Base-by-base conservation (phyloP, 2,113 vertebrate species). In the Stegastes partitus region DNA sequence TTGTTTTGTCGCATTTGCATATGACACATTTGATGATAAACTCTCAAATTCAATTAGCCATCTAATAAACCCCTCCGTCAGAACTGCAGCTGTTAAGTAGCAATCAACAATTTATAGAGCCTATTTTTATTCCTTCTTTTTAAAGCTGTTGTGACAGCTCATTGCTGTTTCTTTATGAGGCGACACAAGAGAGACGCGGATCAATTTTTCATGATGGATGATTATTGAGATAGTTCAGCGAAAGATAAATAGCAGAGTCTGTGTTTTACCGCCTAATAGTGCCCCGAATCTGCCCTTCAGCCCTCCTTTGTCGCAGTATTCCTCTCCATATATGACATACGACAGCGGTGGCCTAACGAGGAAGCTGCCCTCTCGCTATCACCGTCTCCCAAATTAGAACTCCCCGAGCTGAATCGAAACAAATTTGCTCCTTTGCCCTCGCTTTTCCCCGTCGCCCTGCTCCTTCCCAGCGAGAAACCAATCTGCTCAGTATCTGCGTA, bases 321-420 rank as follows among this genome's bases (percentile, higher is more conserved):
- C 23, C 23, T 23, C 16, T 57, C 34, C 26, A 22, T 2, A 47
- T 57, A 50, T 42, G 39, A 39, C 61, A 39, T 84, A n/a, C n/a
- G 83, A 84, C 87, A 75, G 64, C 77, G 81, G 90, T 70, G 82
- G 47, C 74, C 68, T 87, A 89, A 91, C 55, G 28, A 82, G 83
- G 71, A 77, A 47, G 54, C 56, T 71, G 16, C 44, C 58, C 55
- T 64, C 67, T 64, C 21, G 51, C 72, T 47, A 49, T 74, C 64
- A 2, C 65, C 76, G 45, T 42, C 42, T 59, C 45, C 69, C 18
- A 83, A 77, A 81, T 82, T 57, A 23, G 18, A 21, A 45, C 42
- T 64, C 28, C 25, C 62, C 1, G 9, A 70, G 53, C 57, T 21
- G 64, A 77, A 74, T 61, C 23, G 4, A 67, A 85, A 82, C n/a